Base-by-base conservation (phyloP, 2,888 invertebrate species). In the Drosophila atripex region DNA sequence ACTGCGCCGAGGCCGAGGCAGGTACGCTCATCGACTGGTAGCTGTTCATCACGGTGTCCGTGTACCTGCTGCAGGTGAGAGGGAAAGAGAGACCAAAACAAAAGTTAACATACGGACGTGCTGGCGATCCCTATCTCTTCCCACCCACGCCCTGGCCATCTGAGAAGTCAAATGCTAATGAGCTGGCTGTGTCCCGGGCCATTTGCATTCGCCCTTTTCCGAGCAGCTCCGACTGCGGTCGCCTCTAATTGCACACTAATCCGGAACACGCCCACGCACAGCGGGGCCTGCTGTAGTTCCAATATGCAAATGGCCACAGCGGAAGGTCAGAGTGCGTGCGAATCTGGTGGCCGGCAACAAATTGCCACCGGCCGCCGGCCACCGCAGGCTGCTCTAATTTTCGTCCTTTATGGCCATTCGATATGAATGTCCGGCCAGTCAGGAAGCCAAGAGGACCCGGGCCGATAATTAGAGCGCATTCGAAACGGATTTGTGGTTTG, bases 1-100 rank as follows among this genome's bases (percentile, higher is more conserved):
- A 97, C 92, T 97, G 97, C 25, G 97, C 97, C 47, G 91, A 91
- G 47, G 92, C 92, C 77, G 91, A 90, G 52, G 77, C 93, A 83
- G 92, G 92, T 80, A 91, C 92, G 76, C 80, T 93, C 92, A 92
- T 92, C 78, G 92, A 91, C 76, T 91, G 92, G 86, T 92, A 92
- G 76, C 91, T 92, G 76, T 92, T 92, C 92, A 92, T 92, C 66
- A 92, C 91, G 77, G 88, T 91, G 82, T 92, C 92, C 64, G 92
- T 91, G 86, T 92, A 92, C 89, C 92, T 92, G 89, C 88, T 90
- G 70, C 47, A 53, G 25, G 25, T 60, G 18, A 18, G 21, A 45
- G 32, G 71, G 43, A 55, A 23, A 70, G 58, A 41, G 6, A 49
- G 7, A 18, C 39, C 47, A 5, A 70, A n/a, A n/a, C 32, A 14